Conservation (phyloP, 2,113 vertebrate genomes). For the Hyaena hyaena region DNA sequence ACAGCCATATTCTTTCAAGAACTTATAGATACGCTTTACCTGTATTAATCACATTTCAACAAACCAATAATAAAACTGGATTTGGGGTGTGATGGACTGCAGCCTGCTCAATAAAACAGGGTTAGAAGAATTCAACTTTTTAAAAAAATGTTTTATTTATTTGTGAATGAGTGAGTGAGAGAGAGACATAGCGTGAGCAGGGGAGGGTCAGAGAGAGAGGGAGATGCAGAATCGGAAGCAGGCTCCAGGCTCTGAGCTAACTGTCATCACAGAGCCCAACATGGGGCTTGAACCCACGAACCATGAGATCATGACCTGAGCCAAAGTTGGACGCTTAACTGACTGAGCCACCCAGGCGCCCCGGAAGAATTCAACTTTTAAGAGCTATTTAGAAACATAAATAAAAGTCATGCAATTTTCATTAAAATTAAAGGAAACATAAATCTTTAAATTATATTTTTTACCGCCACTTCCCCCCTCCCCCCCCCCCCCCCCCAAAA, state of each 20-base stretch:
- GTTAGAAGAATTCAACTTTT: background rate
- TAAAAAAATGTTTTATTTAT: too few species aligned
- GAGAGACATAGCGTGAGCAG: too few species aligned
- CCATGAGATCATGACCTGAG: too few species aligned
- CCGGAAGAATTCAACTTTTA: background rate
- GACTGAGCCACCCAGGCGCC: too few species aligned
- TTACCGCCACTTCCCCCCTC: background rate
- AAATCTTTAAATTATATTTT: slow-evolving; percentile 14
- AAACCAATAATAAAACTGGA: background rate
- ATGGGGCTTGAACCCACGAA: too few species aligned
- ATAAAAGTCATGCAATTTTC: background rate
- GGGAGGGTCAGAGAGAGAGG: too few species aligned
- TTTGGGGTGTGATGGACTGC: background rate
- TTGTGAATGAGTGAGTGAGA: too few species aligned
- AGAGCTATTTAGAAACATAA: background rate
- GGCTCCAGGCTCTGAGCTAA: too few species aligned
- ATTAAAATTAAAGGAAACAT: background rate
- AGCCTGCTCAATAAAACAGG: background rate
- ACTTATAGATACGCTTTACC: background rate
- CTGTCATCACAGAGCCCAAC: too few species aligned
- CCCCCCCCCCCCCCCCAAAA: too few species aligned
- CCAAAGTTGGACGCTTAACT: too few species aligned
- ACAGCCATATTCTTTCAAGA: background rate
- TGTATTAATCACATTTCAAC: background rate
- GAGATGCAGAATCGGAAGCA: too few species aligned